Evolutionary conservation across 1,140 invertebrate genomes (phyloP), one percentile per base, ranked within the genome.

Genomic region (Chionoecetes opilio): DNA sequence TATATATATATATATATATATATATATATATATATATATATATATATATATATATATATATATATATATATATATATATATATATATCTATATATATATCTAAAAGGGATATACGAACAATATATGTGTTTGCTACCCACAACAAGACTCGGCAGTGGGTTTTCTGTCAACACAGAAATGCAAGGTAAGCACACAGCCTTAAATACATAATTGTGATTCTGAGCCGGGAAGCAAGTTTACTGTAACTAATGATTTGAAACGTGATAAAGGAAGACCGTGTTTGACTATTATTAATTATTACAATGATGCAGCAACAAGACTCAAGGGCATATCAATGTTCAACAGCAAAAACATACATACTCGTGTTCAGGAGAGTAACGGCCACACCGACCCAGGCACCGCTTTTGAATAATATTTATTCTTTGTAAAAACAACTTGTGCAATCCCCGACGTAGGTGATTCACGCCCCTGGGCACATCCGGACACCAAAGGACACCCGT

Each of bases 41-140:
- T 17, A 53, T 17, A 86, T 86, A 86, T 86, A 86, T 86, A 86
- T 86, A 86, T 86, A n/a, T 86, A 29, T 86, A 86, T 85, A 86
- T 86, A 31, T 86, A 86, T 86, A 29, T 86, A 29, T 86, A 86
- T 86, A 29, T 86, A 29, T 86, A n/a, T 86, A 29, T 53, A 53
- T 53, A 53, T 53, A 53, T 53, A 53, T 53, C 9, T 53, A 53
- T 53, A 53, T 53, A 53, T 53, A 17, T 17, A 53, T 17, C n/a
- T 14, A 11, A 17, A 53, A 53, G 21, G 46, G 46, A 53, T 17
- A 17, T 53, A 9, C 2, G 46, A 53, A 53, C 46, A 53, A 14
- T 17, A 53, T 17, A 53, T 53, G 46, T 53, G 46, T 53, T 53
- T 9, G 46, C 11, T 1, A 53, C 21, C 46, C 11, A 17, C 46